phyloP scores from a whole-genome alignment of 2,888 invertebrate species.

The Cryptus viduatorius region DNA sequence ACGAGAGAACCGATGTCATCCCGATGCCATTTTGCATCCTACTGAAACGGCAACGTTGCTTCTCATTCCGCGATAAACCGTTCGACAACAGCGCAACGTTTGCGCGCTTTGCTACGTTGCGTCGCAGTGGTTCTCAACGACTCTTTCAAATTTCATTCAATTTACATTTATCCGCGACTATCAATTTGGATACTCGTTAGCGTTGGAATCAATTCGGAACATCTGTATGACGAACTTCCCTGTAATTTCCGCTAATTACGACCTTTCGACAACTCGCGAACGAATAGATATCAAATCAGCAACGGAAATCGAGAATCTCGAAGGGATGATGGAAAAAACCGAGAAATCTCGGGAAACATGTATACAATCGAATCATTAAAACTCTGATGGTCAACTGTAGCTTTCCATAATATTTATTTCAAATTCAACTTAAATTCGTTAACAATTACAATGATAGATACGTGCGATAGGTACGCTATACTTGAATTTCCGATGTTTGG shows the following conservation, averaged over 20 bases:
- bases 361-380: background rate
- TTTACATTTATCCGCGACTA: background rate
- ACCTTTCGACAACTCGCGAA: background rate
- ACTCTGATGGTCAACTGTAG: background rate
- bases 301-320: too few species aligned
- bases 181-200: background rate
- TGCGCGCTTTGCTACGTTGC: constrained; percentile 36
- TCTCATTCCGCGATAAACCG: background rate
- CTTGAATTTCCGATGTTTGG: constrained; percentile 16
- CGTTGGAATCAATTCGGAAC: background rate
- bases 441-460: constrained; percentile 29
- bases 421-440: constrained; percentile 31
- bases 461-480: constrained; percentile 2
- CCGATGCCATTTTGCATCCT: constrained; percentile 69
- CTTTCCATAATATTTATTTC: constrained; percentile 32
- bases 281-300: background rate
- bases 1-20: constrained; percentile 65
- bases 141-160: background rate
- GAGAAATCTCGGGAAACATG: background rate
- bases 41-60: constrained; percentile 64
- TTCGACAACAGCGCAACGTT: constrained; percentile 34
- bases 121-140: constrained; percentile 44
- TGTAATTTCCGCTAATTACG: constrained; percentile 4
- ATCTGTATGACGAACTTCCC: background rate
- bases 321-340: background rate